Percentiles rank a stretch among this genome's conserved stretches.
phyloP scores from a whole-genome alignment of 2,888 invertebrate species.

The Pardosa pseudoannulata region DNA sequence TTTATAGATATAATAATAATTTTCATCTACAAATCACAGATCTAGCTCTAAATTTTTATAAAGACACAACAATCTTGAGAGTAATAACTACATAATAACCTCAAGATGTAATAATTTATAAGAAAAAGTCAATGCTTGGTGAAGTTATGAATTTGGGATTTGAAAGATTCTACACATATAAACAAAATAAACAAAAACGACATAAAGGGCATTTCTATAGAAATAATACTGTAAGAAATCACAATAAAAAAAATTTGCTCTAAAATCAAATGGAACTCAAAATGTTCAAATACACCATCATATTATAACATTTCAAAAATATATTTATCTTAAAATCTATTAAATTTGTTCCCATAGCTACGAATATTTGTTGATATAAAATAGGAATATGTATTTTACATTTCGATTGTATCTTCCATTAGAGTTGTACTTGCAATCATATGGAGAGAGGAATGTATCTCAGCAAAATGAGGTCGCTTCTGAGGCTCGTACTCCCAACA shows the following conservation, averaged over 20 bases:
- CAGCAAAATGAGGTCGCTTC: slow-evolving; percentile 93
- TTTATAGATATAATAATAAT: not conserved
- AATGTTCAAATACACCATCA: not conserved
- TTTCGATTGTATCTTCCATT: slow-evolving; percentile 42
- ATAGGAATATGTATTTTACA: not conserved
- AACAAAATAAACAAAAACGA: not conserved
- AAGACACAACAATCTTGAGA: too few relatives aligned
- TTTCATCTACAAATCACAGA: not conserved
- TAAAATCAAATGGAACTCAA: not conserved
- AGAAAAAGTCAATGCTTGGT: not conserved
- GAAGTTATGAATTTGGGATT: not conserved
- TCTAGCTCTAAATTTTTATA: not conserved
- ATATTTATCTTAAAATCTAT: slow-evolving; percentile 13
- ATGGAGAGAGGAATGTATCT: slow-evolving; percentile 80
- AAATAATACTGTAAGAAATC: not conserved
- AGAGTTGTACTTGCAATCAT: slow-evolving; percentile 38
- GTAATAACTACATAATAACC: too few relatives aligned
- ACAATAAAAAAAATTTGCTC: not conserved
- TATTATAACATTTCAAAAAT: slow-evolving; percentile 13
- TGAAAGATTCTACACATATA: not conserved
- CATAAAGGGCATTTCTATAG: not conserved
- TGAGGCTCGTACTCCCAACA: slow-evolving; percentile 97
- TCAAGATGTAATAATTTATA: too few relatives aligned
- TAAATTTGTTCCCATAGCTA: slow-evolving; percentile 20
- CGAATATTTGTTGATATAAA: not conserved